Evolutionary conservation across 2,113 vertebrate species (phyloP).

Genomic region (Sitta europaea): DNA sequence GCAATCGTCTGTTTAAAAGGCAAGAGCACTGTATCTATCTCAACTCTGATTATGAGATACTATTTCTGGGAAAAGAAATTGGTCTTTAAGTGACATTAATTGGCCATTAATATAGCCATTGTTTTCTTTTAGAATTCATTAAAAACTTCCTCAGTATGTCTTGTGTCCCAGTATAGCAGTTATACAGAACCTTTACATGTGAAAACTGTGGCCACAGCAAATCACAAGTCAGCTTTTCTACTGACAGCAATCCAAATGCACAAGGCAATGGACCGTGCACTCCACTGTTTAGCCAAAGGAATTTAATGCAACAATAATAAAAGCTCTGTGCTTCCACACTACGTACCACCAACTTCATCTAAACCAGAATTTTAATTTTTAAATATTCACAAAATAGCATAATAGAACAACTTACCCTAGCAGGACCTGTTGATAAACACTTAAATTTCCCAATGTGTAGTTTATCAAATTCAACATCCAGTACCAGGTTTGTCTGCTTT

Average conservation of each 20-base stretch:
- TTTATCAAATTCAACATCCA: slow-evolving; percentile 69
- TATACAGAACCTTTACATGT: neutral
- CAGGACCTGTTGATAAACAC: slow-evolving; percentile 64
- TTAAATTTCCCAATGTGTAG: slow-evolving; percentile 74
- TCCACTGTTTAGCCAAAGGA: neutral
- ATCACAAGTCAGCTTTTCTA: neutral
- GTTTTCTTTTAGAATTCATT: neutral
- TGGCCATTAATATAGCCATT: neutral
- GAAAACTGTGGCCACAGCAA: neutral
- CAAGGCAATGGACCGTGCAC: neutral
- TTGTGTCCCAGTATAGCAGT: neutral
- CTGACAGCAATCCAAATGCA: neutral
- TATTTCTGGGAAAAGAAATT: neutral
- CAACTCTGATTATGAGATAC: neutral
- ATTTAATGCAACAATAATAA: neutral
- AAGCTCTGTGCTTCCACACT: neutral
- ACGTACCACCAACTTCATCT: neutral
- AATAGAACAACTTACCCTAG: slow-evolving; percentile 68
- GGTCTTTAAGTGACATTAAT: neutral
- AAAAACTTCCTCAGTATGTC: neutral
- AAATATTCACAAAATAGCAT: neutral
- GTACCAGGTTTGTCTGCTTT: neutral
- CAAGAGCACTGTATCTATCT: neutral
- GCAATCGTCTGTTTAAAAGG: neutral
- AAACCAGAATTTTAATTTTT: neutral